Evolutionary conservation across 1,140 invertebrate species (phyloP).

Genomic region (Metopolophium dirhodum): DNA sequence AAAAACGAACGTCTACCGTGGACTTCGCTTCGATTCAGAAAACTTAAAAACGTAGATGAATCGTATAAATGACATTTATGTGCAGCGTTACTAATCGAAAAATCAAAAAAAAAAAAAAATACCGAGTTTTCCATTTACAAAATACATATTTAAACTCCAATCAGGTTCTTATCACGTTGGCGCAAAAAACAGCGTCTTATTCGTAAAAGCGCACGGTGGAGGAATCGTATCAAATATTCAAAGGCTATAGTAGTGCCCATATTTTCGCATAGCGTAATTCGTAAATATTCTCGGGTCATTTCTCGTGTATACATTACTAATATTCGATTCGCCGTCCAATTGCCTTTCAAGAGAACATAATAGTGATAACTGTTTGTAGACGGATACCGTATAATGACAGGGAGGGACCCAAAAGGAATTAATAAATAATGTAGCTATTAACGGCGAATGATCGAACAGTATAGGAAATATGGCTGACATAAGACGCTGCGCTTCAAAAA

Average conservation of each 20-base stretch:
- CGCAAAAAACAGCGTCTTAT: background rate
- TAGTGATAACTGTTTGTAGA: background rate
- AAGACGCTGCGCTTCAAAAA: background rate
- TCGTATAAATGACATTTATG: background rate
- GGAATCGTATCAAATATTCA: constrained; percentile 24
- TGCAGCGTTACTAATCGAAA: background rate
- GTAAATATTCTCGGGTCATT: constrained; percentile 19
- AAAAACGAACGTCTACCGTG: background rate
- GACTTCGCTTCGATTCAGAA: background rate
- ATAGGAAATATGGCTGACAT: background rate
- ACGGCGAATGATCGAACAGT: background rate
- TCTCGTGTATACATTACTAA: background rate
- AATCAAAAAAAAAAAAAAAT: background rate
- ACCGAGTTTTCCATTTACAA: background rate
- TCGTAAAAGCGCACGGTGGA: background rate
- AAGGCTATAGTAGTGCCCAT: background rate
- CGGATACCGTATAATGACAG: background rate
- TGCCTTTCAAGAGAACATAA: background rate
- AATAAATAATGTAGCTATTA: constrained; percentile 2
- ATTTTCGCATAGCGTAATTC: background rate
- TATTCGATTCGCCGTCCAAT: background rate
- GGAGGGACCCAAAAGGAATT: background rate
- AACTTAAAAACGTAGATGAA: background rate
- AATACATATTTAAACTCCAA: constrained; percentile 36
- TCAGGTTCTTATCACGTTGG: background rate